These are phyloP conservation scores for Psittacula cyanocephala DNA, from an alignment of 2,113 vertebrate species.

Conservation along the genomic window DNA sequence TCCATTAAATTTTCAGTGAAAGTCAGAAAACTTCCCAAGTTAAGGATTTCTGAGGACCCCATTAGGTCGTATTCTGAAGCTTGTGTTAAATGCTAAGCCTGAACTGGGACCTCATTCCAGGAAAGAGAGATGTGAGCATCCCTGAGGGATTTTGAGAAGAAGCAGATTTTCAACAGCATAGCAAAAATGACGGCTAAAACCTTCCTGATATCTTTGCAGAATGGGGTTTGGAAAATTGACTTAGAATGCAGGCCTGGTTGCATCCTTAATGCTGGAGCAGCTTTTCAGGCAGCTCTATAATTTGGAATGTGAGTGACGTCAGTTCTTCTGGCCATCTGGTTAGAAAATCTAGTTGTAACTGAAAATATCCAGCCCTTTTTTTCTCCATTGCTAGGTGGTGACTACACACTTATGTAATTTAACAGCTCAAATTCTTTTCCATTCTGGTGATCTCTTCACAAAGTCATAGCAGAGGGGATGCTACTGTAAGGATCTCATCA, in stretches of 20 bases:
- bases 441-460: conserved; percentile 57
- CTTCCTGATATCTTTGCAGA: background rate
- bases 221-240: background rate
- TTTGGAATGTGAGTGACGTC: conserved; percentile 72
- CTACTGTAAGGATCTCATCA: background rate
- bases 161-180: background rate
- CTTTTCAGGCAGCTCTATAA: conserved; percentile 64
- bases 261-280: conserved; percentile 55
- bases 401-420: conserved; percentile 71
- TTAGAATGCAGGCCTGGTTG: conserved; percentile 38
- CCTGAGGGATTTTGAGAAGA: background rate
- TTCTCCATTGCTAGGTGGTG: conserved; percentile 67
- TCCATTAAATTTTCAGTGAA: too few relatives aligned
- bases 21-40: background rate
- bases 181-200: background rate
- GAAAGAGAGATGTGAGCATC: background rate
- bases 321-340: conserved; percentile 69
- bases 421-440: conserved; percentile 66
- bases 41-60: background rate
- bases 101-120: background rate
- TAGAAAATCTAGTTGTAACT: conserved; percentile 69
- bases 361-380: conserved; percentile 71
- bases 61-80: background rate
- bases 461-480: background rate
- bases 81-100: background rate